Conservation (phyloP, 1,140 invertebrate species). For the Brachystomella parvula region DNA sequence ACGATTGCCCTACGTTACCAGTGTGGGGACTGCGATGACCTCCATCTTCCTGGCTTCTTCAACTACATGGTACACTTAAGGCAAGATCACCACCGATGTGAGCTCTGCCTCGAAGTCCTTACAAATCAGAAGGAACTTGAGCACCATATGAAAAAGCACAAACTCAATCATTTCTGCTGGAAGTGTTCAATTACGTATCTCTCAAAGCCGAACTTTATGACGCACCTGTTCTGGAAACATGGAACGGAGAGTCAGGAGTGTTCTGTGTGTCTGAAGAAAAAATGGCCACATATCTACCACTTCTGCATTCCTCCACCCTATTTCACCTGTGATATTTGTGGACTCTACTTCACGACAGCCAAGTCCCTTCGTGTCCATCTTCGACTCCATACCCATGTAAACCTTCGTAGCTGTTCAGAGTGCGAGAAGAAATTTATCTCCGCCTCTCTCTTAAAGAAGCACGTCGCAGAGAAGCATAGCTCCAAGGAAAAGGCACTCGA, state of each 20-base stretch:
- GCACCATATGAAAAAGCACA: conserved; percentile 72
- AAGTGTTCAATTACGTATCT: conserved; percentile 73
- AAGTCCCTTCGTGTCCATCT: conserved; percentile 69
- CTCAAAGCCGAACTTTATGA: conserved; percentile 75
- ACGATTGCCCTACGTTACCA: conserved; percentile 26
- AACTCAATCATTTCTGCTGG: conserved; percentile 73
- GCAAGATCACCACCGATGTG: conserved; percentile 70
- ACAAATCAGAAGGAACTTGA: conserved; percentile 66
- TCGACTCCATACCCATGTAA: conserved; percentile 57
- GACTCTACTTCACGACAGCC: conserved; percentile 60
- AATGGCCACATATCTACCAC: conserved; percentile 82
- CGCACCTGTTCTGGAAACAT: conserved; percentile 83
- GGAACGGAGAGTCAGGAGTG: conserved; percentile 75
- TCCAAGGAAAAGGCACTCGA: not conserved
- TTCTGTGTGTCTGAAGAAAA: conserved; percentile 74
- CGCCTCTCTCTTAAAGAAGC: conserved; percentile 63
- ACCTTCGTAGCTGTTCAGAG: conserved; percentile 60
- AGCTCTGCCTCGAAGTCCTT: conserved; percentile 71
- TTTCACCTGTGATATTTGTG: conserved; percentile 73
- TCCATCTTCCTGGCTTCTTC: conserved; percentile 65
- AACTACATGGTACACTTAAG: conserved; percentile 74
- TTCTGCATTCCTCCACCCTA: conserved; percentile 69
- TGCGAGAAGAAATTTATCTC: conserved; percentile 72
- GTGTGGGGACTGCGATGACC: conserved; percentile 29
- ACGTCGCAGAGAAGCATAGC: conserved; percentile 42